These are phyloP conservation scores for Spondyliosoma cantharus DNA, from an alignment of 2,797 vertebrate genomes.

Conservation along the genomic window DNA sequence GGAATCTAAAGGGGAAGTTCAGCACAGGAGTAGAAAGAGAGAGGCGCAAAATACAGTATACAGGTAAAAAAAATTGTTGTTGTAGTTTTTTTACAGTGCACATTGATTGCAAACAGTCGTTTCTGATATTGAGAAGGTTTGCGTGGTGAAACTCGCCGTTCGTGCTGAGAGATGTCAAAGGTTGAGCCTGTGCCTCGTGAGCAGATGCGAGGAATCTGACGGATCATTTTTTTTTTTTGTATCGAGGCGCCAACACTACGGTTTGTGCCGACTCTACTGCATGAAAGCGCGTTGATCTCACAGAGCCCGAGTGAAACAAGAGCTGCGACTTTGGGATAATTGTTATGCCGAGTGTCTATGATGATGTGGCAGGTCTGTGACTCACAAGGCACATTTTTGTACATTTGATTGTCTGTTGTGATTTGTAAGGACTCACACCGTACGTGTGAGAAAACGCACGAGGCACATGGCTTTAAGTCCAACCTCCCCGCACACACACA, in stretches of 20 bases:
- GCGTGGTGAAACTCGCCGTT: conserved; percentile 62
- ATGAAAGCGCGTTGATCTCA: conserved; percentile 42
- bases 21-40: conserved; percentile 76
- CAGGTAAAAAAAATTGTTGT: conserved; percentile 48
- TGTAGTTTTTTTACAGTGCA: conserved; percentile 80
- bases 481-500: conserved; percentile 73
- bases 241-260: conserved; percentile 39
- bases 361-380: conserved; percentile 70
- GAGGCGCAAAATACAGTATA: conserved; percentile 76
- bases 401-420: conserved; percentile 81
- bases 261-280: conserved; percentile 32
- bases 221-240: background rate
- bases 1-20: conserved; percentile 71
- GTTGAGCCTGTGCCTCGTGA: conserved; percentile 79
- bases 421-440: conserved; percentile 66
- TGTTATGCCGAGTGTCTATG: conserved; percentile 63
- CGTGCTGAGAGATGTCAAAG: conserved; percentile 75
- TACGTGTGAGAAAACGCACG: conserved; percentile 66
- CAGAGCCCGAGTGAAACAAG: conserved; percentile 60
- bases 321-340: conserved; percentile 60
- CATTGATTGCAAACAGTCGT: conserved; percentile 77
- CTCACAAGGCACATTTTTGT: conserved; percentile 83
- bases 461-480: conserved; percentile 82
- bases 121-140: conserved; percentile 66
- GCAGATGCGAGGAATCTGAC: conserved; percentile 56